These are phyloP conservation scores for Quadroppia sp. DNA, from an alignment of 2,888 invertebrate species.

Conservation along the genomic window DNA sequence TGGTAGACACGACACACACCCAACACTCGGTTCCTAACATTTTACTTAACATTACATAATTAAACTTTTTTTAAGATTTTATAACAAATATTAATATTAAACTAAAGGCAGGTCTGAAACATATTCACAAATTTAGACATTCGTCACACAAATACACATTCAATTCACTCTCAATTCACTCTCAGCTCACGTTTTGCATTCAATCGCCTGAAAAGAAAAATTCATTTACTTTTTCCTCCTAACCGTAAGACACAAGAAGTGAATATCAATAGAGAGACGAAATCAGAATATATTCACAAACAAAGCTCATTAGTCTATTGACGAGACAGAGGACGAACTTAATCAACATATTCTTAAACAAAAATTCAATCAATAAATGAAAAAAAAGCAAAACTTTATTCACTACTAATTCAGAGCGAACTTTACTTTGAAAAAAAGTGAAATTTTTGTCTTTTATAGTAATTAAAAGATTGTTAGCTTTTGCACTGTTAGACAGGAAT, in stretches of 20 bases:
- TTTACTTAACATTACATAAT: constrained; percentile 23
- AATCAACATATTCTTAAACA: constrained; percentile 23
- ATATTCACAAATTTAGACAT: constrained; percentile 1
- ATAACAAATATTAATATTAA: neutral
- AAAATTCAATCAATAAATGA: constrained; percentile 2
- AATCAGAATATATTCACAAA: constrained; percentile 7
- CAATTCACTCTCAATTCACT: constrained; percentile 2
- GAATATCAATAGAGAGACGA: constrained; percentile 18
- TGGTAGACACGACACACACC: constrained; percentile 31
- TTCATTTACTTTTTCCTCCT: constrained; percentile 15
- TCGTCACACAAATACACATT: neutral
- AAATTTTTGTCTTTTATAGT: constrained; percentile 17
- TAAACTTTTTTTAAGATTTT: neutral
- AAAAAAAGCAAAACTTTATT: neutral
- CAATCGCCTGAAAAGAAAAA: constrained; percentile 18
- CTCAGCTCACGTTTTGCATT: constrained; percentile 12
- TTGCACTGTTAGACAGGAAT: neutral
- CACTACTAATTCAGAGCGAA: neutral
- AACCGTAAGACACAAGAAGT: neutral
- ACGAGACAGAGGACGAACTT: constrained; percentile 23
- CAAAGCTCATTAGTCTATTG: constrained; percentile 21
- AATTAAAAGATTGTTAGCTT: neutral
- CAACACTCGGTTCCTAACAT: constrained; percentile 11
- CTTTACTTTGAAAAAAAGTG: neutral
- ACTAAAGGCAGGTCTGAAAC: too few relatives aligned